Evolutionary conservation across 1,140 invertebrate species (phyloP).

Genomic region (Drosophila ambigua): DNA sequence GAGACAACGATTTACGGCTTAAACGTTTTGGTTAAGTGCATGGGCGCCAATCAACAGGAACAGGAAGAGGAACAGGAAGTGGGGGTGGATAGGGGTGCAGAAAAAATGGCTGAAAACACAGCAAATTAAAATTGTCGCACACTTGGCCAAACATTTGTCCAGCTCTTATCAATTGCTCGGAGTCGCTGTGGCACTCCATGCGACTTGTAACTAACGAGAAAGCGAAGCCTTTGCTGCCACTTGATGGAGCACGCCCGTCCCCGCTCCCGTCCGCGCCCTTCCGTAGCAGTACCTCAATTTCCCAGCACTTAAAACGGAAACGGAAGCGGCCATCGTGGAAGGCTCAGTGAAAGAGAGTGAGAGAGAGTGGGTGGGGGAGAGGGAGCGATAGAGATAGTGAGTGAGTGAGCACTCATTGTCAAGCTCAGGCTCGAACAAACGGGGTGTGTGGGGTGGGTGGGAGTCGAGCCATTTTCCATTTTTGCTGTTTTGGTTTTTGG

Average conservation of each 20-base stretch:
- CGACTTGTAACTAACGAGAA: conserved; percentile 60
- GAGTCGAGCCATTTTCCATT: conserved; percentile 22
- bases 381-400: background rate
- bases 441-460: background rate
- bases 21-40: conserved; percentile 41
- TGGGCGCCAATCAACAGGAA: conserved; percentile 36
- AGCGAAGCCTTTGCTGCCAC: conserved; percentile 45
- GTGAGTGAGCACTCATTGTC: conserved; percentile 69
- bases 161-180: conserved; percentile 67
- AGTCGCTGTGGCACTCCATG: conserved; percentile 35
- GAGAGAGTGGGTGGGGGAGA: too few relatives aligned
- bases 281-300: conserved; percentile 44
- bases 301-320: conserved; percentile 66
- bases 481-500: conserved; percentile 41
- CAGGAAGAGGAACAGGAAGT: conserved; percentile 5
- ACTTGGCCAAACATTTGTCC: conserved; percentile 74
- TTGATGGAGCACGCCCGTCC: conserved; percentile 53
- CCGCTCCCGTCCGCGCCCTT: conserved; percentile 12
- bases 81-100: too few relatives aligned
- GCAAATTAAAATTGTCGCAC: conserved; percentile 71
- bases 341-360: background rate
- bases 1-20: conserved; percentile 47
- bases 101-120: conserved; percentile 41
- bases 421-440: conserved; percentile 55
- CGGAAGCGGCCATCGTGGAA: conserved; percentile 53